Base-by-base conservation (phyloP, 2,113 vertebrate genomes). In the Taurulus bubalis region DNA sequence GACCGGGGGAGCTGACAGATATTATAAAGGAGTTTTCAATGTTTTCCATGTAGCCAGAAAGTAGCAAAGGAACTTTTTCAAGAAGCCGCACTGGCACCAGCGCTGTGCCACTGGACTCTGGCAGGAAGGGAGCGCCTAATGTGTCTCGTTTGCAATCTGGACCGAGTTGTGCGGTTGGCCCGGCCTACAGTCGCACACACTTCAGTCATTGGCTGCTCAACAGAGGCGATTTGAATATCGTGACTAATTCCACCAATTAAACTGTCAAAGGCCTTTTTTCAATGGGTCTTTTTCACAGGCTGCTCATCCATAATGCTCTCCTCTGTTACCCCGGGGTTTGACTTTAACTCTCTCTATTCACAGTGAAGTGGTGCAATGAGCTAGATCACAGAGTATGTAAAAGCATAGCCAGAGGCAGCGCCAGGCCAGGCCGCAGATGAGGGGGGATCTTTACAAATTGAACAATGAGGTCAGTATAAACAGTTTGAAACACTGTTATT, bases 231-330 rank as follows among this genome's bases (percentile, higher is more conserved):
- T 93, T 92, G 77, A 93, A 93, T 92, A 94, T 93, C 75, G 83
- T 94, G 92, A 94, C 91, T 94, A 93, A 94, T 93, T 94, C 81
- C 4, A 76, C 92, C 93, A 93, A 93, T 94, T 93, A 93, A 93
- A 92, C 91, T 93, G 90, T 93, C 93, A 92, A 85, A 83, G 82
- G 74, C 18, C 69, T 85, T 85, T 85, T 92, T 89, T 82, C 80
- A 86, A 91, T 77, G 76, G 87, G 75, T 22, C 82, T 91, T 90
- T 91, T 90, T 87, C 82, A 86, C 85, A 86, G 79, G 84, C 87
- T 90, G 80, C 90, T 92, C 91, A 93, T 93, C 92, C 90, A 94
- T 93, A 93, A 91, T 91, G 88, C 86, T 82, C 65, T 89, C 85
- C 84, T 87, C 89, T 93, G 88, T 90, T 90, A 87, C 80, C 85